A percentile compares a stretch with the other conserved stretches of the same genome.
phyloP scores from a whole-genome alignment of 2,797 vertebrate genomes.

The Channallabes apus region DNA sequence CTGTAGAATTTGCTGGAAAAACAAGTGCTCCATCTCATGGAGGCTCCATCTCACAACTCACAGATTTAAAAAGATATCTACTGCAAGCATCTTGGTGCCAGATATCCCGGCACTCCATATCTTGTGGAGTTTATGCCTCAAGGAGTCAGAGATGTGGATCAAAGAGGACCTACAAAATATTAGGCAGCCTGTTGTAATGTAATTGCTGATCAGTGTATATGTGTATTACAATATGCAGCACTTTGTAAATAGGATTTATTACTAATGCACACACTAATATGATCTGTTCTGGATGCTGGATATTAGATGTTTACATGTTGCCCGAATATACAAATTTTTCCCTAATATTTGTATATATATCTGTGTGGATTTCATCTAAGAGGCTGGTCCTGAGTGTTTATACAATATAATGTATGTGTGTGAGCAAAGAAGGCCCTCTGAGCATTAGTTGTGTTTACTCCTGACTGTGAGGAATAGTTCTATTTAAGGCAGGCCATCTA shows the following conservation, averaged over 20 bases:
- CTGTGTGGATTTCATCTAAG: conserved; percentile 23
- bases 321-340: conserved; percentile 2
- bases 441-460: conserved; percentile 65
- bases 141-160: too few relatives aligned
- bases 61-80: too few relatives aligned
- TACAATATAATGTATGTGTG: neutral
- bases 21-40: too few relatives aligned
- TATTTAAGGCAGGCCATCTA: conserved; percentile 69
- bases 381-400: conserved; percentile 3
- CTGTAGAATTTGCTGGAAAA: too few relatives aligned
- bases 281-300: neutral
- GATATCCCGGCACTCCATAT: too few relatives aligned
- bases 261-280: neutral
- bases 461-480: conserved; percentile 66
- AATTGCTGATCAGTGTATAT: too few relatives aligned
- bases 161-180: too few relatives aligned
- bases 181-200: too few relatives aligned
- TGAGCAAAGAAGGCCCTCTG: conserved; percentile 53
- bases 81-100: too few relatives aligned
- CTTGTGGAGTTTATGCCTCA: too few relatives aligned
- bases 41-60: too few relatives aligned
- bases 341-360: neutral
- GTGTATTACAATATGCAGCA: neutral
- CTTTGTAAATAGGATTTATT: neutral
- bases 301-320: neutral